A percentile compares a stretch with the other conserved stretches of the same genome.
Evolutionary conservation across 2,113 vertebrate species (phyloP).

Genomic region (Parus major): DNA sequence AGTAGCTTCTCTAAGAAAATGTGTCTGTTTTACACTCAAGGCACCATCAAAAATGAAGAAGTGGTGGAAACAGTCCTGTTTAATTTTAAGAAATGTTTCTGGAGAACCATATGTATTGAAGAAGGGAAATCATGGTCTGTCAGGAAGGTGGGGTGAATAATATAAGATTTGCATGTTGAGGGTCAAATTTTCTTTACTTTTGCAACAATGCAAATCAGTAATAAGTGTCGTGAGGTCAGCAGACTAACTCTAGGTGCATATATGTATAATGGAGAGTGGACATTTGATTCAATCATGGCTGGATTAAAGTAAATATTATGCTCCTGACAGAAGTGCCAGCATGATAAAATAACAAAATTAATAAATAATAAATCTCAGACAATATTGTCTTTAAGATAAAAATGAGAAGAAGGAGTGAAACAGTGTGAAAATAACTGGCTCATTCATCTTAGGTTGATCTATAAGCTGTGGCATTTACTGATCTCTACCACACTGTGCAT

Average conservation of each 20-base stretch:
- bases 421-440: constrained; percentile 16
- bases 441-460: constrained; percentile 40
- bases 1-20: background rate
- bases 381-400: constrained; percentile 11
- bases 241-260: background rate
- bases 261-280: background rate
- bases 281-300: background rate
- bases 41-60: background rate
- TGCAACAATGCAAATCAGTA: background rate
- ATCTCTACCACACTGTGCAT: background rate
- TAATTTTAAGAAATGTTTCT: background rate
- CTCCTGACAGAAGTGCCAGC: background rate
- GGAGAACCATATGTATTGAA: background rate
- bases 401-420: constrained; percentile 1
- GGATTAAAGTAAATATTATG: background rate
- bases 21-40: background rate
- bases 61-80: background rate
- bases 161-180: background rate
- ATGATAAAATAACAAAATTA: constrained; percentile 7
- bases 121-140: background rate
- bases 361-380: background rate
- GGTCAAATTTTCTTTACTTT: background rate
- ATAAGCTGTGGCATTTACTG: constrained; percentile 13
- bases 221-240: background rate
- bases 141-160: background rate